Evolutionary conservation across 2,113 vertebrate species (phyloP).

Genomic region (Chlamydotis undulata): DNA sequence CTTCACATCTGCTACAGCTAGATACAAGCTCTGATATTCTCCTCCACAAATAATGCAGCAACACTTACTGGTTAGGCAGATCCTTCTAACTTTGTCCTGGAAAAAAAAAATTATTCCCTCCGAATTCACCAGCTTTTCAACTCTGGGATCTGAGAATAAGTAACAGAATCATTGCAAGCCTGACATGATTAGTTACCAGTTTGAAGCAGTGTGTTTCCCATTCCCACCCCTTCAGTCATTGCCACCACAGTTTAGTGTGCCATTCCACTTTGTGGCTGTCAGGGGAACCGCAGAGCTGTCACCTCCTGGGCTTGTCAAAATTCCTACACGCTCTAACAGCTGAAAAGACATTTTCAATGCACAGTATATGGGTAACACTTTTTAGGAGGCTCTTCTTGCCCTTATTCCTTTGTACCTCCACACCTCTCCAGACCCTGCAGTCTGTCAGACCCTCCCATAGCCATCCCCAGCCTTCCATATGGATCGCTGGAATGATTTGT

Average conservation of each 20-base stretch:
- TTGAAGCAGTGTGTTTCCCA: background rate
- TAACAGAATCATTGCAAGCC: background rate
- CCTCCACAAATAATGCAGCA: background rate
- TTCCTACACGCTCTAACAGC: background rate
- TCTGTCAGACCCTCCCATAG: background rate
- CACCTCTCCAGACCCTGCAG: background rate
- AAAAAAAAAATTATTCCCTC: background rate
- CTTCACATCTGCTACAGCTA: background rate
- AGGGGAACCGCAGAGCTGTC: background rate
- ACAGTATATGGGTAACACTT: background rate
- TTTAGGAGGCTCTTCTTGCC: background rate
- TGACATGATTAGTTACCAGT: background rate
- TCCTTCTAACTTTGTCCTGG: background rate
- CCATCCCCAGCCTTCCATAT: background rate
- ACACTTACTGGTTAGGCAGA: background rate
- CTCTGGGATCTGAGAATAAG: background rate
- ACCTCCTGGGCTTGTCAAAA: background rate
- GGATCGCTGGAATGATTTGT: background rate
- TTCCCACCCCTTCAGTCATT: background rate
- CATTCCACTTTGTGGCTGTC: background rate
- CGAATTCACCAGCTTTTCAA: background rate
- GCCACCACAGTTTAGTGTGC: background rate
- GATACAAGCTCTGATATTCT: background rate
- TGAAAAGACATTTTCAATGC: background rate
- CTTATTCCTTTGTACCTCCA: background rate